Base-by-base conservation (phyloP, 2,888 invertebrate genomes). In the Hipparchia sbordonii region DNA sequence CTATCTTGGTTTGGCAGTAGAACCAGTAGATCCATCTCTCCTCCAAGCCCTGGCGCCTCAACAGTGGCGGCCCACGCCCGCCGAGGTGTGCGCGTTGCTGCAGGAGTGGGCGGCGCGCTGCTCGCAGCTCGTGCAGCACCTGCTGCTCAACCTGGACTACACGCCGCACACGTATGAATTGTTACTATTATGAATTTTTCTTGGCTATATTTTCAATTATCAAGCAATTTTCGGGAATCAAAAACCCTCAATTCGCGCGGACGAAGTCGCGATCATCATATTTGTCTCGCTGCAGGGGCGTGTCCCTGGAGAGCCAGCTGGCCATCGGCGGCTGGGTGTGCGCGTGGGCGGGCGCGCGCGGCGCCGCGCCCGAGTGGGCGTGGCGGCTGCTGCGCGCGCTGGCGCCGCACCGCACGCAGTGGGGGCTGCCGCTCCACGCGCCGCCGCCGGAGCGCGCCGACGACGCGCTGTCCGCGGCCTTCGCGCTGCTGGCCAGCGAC, bases 141-240 rank as follows among this genome's bases (percentile, higher is more conserved):
- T 94, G 70, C 72, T 94, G 72, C 80, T 88, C 67, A 78, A 77
- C 39, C 72, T 93, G 45, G 87, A 92, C 72, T 93, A 84, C 73
- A 89, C 88, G 7, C 90, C 91, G n/a, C 83, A 88, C 60, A 78
- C 76, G 93, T 93, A 71, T 85, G 89, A 71, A 3, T 2, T n/a
- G 0, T 48, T 48, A 6, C 8, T 48, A 48, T 6, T 48, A 2
- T 39, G 5, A 39, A 39, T 5, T 39, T 39, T 39, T 39, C 5
- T 2, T 23, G 23, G 23, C 23, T 23, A 23, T 23, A 23, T 23
- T 23, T 23, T 23, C 23, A 23, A 23, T 23, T 0, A 23, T 23
- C 23, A 1, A 23, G 23, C 23, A 23, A 23, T 23, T 23, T 23
- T 23, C 23, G 23, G 23, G 23, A 23, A 23, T 23, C 23, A 23